Evolutionary conservation across 2,888 invertebrate genomes (phyloP), one percentile per base, ranked within the genome.

Genomic region (Proisotoma minuta): DNA sequence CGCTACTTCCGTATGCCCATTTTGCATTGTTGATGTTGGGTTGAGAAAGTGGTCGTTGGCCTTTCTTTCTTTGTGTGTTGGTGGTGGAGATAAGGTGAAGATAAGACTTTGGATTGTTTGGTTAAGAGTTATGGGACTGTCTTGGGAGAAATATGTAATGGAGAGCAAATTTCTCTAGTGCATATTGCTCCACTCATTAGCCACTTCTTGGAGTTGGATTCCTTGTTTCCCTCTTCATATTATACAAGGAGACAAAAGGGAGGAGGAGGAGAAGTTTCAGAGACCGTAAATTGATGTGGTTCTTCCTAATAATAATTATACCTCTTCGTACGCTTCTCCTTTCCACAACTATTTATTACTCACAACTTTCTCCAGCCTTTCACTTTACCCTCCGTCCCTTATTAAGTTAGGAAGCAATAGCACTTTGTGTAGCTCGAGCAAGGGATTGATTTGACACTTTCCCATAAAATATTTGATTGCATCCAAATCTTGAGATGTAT

Each of bases 171-270:
- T 43, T 43, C 43, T 43, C 43, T 20, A 43, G 18, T 43, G 59
- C 59, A 59, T 59, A 59, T 52, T 59, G 51, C 43, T 59, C 59
- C 59, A 59, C 59, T 59, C 59, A 59, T 59, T 59, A 59, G 52
- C 59, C 34, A 50, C 20, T 34, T 43, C 43, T 43, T 43, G 43
- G 43, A 43, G 43, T 15, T 43, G 15, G 43, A 5, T 43, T n/a
- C 20, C 43, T 20, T n/a, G 5, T 43, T 43, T 18, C 18, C 18
- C 43, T 43, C n/a, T n/a, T n/a, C 4, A n/a, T 20, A 43, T 43
- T 43, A 43, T 43, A n/a, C 20, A 12, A 4, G 43, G 18, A 43
- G 43, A 43, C 43, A 43, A 43, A 43, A 12, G 18, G 18, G n/a
- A n/a, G 43, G 18, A n/a, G 18, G 43, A 5, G 18, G 43, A 43